These are phyloP conservation scores for Cryptoleucopteryx plumbea DNA, from an alignment of 2,113 vertebrate species.

Conservation along the genomic window DNA sequence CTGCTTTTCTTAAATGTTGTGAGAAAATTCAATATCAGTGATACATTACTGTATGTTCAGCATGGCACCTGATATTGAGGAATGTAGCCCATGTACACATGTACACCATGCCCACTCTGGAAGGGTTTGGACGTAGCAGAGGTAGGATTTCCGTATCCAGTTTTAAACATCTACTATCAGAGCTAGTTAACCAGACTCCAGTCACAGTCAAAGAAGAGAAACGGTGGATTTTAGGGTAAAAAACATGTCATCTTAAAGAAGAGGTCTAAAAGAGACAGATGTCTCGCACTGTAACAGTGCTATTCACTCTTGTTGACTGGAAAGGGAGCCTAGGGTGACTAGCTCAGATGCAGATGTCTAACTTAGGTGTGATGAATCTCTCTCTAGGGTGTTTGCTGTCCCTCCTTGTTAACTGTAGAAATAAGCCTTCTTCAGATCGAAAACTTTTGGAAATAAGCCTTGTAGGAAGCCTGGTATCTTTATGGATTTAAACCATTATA, in stretches of 20 bases:
- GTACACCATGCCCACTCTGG: background rate
- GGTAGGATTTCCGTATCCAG: background rate
- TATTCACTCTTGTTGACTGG: background rate
- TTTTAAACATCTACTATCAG: background rate
- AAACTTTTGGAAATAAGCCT: background rate
- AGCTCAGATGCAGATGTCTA: slow-evolving; percentile 4
- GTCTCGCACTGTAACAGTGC: background rate
- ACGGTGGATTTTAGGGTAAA: background rate
- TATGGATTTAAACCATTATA: background rate
- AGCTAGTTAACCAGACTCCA: background rate
- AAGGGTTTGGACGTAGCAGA: background rate
- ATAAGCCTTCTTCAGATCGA: background rate
- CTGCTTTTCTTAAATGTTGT: background rate
- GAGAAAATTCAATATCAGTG: background rate
- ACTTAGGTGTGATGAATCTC: slow-evolving; percentile 7
- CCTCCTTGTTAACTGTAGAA: background rate
- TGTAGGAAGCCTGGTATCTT: background rate
- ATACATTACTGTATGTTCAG: background rate
- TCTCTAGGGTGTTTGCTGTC: slow-evolving; percentile 14
- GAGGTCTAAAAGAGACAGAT: slow-evolving; percentile 4
- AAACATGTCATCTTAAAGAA: background rate
- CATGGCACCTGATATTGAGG: background rate
- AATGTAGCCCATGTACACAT: background rate
- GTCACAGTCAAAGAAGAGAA: background rate
- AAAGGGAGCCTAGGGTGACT: slow-evolving; percentile 24